Evolutionary conservation across 1,140 invertebrate genomes (phyloP).

Genomic region (Psilanteris sp.): DNA sequence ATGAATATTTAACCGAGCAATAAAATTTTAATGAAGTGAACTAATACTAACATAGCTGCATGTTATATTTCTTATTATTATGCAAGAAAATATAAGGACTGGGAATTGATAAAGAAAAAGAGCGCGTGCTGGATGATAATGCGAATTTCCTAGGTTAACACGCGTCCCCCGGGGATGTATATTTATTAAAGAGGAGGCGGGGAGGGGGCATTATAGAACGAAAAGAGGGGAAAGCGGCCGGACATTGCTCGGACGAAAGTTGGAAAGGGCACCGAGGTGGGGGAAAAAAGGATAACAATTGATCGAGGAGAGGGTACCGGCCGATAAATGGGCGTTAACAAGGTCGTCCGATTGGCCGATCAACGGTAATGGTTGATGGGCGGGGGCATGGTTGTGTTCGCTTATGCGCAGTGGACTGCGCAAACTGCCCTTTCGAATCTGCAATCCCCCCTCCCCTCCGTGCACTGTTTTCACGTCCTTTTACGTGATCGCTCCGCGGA

Average conservation of each 20-base stretch:
- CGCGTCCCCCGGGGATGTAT: constrained; percentile 19
- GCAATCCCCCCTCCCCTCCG: constrained; percentile 7
- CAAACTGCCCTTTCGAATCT: constrained; percentile 63
- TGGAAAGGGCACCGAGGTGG: constrained; percentile 25
- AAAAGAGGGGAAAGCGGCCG: constrained; percentile 31
- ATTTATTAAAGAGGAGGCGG: too few species aligned
- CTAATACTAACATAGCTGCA: too few species aligned
- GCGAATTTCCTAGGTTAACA: constrained; percentile 42
- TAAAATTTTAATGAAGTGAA: too few species aligned
- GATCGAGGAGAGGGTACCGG: constrained; percentile 29
- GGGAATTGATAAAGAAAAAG: constrained; percentile 39
- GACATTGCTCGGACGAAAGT: constrained; percentile 47
- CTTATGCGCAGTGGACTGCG: constrained; percentile 73
- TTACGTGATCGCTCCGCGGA: constrained; percentile 16
- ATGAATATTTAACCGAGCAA: too few species aligned
- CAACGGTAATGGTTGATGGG: constrained; percentile 78
- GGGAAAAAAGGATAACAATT: constrained; percentile 40
- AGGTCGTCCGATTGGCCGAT: constrained; percentile 77
- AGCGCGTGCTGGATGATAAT: constrained; percentile 53
- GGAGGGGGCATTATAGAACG: constrained; percentile 9
- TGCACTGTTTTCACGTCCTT: constrained; percentile 5
- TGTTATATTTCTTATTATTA: too few species aligned
- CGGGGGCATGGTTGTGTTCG: constrained; percentile 69
- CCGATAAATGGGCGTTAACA: constrained; percentile 74
- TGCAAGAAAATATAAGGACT: constrained; percentile 16